These are phyloP conservation scores for Argentina silus DNA, from an alignment of 2,797 vertebrate genomes.

Conservation along the genomic window DNA sequence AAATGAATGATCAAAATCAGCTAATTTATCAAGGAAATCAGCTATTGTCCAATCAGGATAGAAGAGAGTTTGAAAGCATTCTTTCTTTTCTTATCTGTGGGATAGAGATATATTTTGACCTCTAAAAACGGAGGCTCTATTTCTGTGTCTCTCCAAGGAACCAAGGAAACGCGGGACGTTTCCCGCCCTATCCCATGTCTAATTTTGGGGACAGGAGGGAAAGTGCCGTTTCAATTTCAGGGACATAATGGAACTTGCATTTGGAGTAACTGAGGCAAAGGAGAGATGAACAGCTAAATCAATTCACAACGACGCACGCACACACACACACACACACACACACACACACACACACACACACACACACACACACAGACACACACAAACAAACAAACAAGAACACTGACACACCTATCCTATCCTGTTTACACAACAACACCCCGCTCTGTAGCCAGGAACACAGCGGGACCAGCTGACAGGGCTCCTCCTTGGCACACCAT, in stretches of 20 bases:
- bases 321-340: not conserved
- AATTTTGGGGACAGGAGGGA: constrained; percentile 26
- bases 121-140: not conserved
- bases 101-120: not conserved
- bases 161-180: not conserved
- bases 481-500: constrained; percentile 61
- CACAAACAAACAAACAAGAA: no score
- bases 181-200: constrained; percentile 17
- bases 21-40: not conserved
- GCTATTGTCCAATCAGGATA: no score
- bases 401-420: no score
- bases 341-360: constrained; percentile 2
- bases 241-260: constrained; percentile 43
- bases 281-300: constrained; percentile 55
- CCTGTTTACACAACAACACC: no score
- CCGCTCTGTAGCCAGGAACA: constrained; percentile 12
- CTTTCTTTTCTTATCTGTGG: not conserved
- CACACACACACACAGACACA: constrained; percentile 19
- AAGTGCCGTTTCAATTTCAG: constrained; percentile 34
- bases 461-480: constrained; percentile 69
- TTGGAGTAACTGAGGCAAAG: constrained; percentile 43
- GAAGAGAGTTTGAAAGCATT: no score
- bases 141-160: not conserved
- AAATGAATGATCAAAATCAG: not conserved
- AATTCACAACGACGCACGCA: constrained; percentile 45